Evolutionary conservation across 2,888 invertebrate species (phyloP).

Genomic region (Amblyteles armatorius): DNA sequence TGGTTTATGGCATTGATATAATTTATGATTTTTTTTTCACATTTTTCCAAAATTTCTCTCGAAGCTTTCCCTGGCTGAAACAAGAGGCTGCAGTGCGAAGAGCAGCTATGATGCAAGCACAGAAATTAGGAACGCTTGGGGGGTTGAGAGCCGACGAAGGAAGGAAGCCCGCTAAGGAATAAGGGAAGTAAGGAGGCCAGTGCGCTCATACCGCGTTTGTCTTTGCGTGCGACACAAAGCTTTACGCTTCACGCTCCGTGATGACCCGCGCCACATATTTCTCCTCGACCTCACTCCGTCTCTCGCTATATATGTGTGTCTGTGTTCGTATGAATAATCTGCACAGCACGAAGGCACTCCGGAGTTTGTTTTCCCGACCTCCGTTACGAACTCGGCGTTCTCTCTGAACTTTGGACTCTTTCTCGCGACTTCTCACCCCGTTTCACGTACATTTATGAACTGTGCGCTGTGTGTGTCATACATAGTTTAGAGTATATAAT

Average conservation of each 20-base stretch:
- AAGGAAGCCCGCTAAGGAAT: not conserved
- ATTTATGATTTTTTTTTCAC: not conserved
- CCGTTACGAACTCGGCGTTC: conserved; percentile 14
- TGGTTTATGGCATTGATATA: no score
- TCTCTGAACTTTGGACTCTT: conserved; percentile 61
- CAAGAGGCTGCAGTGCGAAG: not conserved
- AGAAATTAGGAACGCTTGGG: conserved; percentile 20
- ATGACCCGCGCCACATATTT: conserved; percentile 49
- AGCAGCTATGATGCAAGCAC: not conserved
- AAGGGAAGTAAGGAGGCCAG: conserved; percentile 43
- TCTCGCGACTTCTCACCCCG: conserved; percentile 38
- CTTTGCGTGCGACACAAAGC: conserved; percentile 50
- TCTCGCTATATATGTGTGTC: conserved; percentile 8
- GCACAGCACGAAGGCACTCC: conserved; percentile 5
- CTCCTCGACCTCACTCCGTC: conserved; percentile 36
- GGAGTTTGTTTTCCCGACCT: conserved; percentile 31
- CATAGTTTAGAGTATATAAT: conserved; percentile 36
- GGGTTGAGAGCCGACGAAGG: not conserved
- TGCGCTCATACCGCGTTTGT: conserved; percentile 25
- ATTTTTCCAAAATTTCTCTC: not conserved
- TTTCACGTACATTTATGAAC: conserved; percentile 25
- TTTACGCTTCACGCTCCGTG: conserved; percentile 55
- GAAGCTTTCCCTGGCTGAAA: conserved; percentile 13
- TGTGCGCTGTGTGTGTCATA: conserved; percentile 5
- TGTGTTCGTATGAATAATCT: conserved; percentile 20